A percentile compares a stretch with the other conserved stretches of the same genome.
Conservation (phyloP, 2,888 invertebrate genomes). For the Cephalotes varians region DNA sequence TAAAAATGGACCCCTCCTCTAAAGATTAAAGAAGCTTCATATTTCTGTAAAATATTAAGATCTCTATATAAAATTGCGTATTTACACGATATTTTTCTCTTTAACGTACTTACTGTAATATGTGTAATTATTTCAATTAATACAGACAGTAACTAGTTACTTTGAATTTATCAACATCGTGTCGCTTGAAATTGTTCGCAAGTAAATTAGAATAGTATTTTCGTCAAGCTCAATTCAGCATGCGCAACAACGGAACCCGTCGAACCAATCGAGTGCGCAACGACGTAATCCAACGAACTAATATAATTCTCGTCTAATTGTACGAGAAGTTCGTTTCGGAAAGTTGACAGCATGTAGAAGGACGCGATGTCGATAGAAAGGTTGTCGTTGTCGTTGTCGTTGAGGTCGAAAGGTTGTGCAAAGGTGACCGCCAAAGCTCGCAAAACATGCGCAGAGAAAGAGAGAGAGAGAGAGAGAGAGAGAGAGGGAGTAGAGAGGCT, state of each 20-base stretch:
- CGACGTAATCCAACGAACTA: slow-evolving; percentile 4
- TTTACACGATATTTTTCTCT: background rate
- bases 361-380: background rate
- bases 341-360: background rate
- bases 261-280: slow-evolving; percentile 22
- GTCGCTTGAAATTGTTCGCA: background rate
- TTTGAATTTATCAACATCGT: background rate
- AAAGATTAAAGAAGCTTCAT: background rate
- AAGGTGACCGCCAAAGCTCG: background rate
- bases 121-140: background rate
- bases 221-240: background rate
- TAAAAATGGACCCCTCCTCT: too few relatives aligned
- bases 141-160: background rate
- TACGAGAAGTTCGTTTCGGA: slow-evolving; percentile 14
- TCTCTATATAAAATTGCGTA: background rate
- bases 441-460: too few relatives aligned
- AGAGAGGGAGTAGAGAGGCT: slow-evolving; percentile 23
- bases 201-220: background rate
- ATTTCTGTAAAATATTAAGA: background rate
- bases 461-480: background rate
- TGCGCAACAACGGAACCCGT: background rate
- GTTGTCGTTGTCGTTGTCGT: background rate
- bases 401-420: slow-evolving; percentile 19
- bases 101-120: background rate
- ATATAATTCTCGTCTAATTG: slow-evolving; percentile 20